Evolutionary conservation across 1,140 invertebrate genomes (phyloP), one percentile per base, ranked within the genome.

Genomic region (Zaprionus gabonicus): DNA sequence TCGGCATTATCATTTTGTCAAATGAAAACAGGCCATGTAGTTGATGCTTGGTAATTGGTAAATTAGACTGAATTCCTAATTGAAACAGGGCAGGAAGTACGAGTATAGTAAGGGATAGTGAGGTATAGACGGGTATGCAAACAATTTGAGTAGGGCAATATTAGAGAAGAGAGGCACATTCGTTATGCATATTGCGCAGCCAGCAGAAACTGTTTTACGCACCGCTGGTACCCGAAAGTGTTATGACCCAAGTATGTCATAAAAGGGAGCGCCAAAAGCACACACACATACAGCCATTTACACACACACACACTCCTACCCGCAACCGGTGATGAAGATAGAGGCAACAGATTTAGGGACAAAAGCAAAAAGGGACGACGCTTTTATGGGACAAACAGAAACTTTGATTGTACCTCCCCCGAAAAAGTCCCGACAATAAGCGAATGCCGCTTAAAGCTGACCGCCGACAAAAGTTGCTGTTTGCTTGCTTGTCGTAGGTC

Each of bases 161-260:
- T 59, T 60, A 56, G 0, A 17, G 41, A 9, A 17, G 41, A 9
- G n/a, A 46, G 13, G 41, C 10, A 7, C 57, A 69, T 74, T 74
- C 60, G 46, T 68, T 69, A 63, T 63, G 67, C 66, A 51, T 58
- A 75, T 75, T 75, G 71, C 58, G 17, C 65, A 62, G 51, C 55
- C 65, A 34, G 36, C 65, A 36, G 28, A 53, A 46, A 60, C 53
- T 38, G 51, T 70, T 74, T 36, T 57, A 69, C 65, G 71, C 57
- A 69, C 53, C 62, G 71, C 38, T 69, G 36, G 66, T 57, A 31
- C 72, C 66, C 72, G 49, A 75, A 74, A 70, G 41, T 75, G 51
- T 44, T 74, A 62, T 56, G n/a, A n/a, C 34, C 55, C 57, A 81
- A 82, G 71, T 76, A 85, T 80, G 68, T 79, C 71, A 62, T 79